These are phyloP conservation scores for Gobionotothen gibberifrons DNA, from an alignment of 2,797 vertebrate genomes.

Conservation along the genomic window DNA sequence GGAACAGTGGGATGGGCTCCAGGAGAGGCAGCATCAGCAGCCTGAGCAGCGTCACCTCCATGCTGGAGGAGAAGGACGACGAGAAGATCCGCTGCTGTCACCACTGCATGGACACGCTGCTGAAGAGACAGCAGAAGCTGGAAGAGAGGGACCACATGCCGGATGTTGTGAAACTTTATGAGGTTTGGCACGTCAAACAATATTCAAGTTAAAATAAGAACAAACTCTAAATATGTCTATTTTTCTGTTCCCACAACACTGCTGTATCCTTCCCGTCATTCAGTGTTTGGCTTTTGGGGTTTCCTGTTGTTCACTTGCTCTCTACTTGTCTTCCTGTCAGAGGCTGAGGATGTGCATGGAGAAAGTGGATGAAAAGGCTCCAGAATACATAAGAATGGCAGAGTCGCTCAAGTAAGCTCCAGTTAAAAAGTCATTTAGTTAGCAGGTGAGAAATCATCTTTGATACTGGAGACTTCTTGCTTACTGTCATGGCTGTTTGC, in stretches of 20 bases:
- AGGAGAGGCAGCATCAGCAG: conserved; percentile 95
- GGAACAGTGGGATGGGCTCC: conserved; percentile 85
- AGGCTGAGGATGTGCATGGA: conserved; percentile 95
- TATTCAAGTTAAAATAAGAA: not conserved
- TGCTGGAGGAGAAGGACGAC: conserved; percentile 96
- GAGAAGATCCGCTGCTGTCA: conserved; percentile 94
- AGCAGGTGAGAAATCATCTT: not conserved
- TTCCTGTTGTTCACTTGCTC: conserved; percentile 52
- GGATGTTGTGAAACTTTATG: conserved; percentile 92
- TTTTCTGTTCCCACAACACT: conserved; percentile 5
- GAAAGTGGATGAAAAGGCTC: conserved; percentile 95
- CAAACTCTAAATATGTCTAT: not conserved
- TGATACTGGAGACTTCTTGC: not conserved
- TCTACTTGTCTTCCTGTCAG: conserved; percentile 77
- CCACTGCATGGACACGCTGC: conserved; percentile 94
- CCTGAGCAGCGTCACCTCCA: conserved; percentile 92
- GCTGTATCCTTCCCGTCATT: conserved; percentile 41
- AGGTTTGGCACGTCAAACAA: conserved; percentile 76
- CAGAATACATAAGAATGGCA: conserved; percentile 95
- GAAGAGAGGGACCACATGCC: conserved; percentile 93
- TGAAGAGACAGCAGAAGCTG: conserved; percentile 93
- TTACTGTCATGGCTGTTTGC: not conserved
- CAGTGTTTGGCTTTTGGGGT: conserved; percentile 14
- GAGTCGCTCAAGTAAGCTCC: conserved; percentile 94
- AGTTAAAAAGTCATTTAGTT: not conserved